These are phyloP conservation scores for Omphaloscelis lunosa DNA, from an alignment of 2,888 invertebrate species.

Conservation along the genomic window DNA sequence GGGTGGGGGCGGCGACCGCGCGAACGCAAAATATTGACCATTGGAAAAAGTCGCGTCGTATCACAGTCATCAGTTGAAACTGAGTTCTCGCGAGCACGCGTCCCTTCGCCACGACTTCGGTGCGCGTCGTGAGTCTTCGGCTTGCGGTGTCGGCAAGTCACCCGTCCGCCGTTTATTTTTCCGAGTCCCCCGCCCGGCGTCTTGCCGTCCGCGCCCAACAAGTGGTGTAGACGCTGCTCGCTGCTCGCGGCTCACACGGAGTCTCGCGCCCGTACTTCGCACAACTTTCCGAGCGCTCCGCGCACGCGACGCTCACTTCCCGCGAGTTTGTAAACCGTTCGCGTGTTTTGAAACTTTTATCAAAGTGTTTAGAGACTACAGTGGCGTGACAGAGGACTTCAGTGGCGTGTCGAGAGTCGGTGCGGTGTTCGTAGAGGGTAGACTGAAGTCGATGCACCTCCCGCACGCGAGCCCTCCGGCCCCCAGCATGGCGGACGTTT, in stretches of 20 bases:
- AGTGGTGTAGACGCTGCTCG: slow-evolving; percentile 85
- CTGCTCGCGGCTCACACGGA: slow-evolving; percentile 82
- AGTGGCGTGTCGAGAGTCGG: slow-evolving; percentile 84
- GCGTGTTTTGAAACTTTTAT: slow-evolving; percentile 85
- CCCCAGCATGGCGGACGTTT: slow-evolving; percentile 93
- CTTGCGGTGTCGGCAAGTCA: slow-evolving; percentile 85
- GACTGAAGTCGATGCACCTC: slow-evolving; percentile 92
- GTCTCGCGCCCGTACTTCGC: slow-evolving; percentile 87
- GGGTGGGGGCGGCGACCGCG: slow-evolving; percentile 90
- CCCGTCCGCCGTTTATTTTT: slow-evolving; percentile 84
- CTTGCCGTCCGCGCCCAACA: slow-evolving; percentile 88
- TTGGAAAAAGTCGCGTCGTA: slow-evolving; percentile 91
- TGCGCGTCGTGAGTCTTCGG: slow-evolving; percentile 89
- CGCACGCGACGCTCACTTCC: slow-evolving; percentile 77
- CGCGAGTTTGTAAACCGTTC: slow-evolving; percentile 76
- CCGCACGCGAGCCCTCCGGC: slow-evolving; percentile 91
- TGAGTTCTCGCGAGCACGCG: slow-evolving; percentile 88
- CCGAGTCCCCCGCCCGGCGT: slow-evolving; percentile 87
- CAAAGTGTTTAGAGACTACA: slow-evolving; percentile 80
- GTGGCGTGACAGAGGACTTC: slow-evolving; percentile 84
- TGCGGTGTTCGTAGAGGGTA: slow-evolving; percentile 80
- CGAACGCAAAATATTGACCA: slow-evolving; percentile 91
- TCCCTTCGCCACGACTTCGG: slow-evolving; percentile 86
- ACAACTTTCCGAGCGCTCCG: slow-evolving; percentile 86
- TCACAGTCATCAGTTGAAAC: slow-evolving; percentile 91